Percentiles rank a stretch among this genome's conserved stretches.
Conservation (phyloP, 2,888 invertebrate species). For the Xanthostigma xanthostigma region DNA sequence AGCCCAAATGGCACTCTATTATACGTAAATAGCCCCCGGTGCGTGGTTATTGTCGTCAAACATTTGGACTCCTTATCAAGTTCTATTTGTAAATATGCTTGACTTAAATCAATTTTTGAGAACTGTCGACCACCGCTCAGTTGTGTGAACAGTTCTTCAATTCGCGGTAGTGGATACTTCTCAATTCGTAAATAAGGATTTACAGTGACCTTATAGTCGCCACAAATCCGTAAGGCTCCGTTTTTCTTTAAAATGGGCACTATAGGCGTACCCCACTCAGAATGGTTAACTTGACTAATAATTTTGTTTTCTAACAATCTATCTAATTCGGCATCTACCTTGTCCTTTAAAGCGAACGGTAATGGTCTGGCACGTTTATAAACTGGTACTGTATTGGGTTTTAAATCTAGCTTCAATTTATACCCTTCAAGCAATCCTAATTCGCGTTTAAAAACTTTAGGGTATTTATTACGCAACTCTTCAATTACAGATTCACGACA, state of each 20-base stretch:
- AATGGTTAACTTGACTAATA: background rate
- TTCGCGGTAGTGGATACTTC: too few relatives aligned
- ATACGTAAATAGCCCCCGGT: constrained; percentile 1
- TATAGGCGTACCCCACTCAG: constrained; percentile 1
- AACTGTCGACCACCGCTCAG: constrained; percentile 4
- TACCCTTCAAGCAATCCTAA: too few relatives aligned
- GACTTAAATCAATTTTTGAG: constrained; percentile 6
- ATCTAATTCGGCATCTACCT: too few relatives aligned
- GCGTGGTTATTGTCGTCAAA: constrained; percentile 2
- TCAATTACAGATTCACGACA: too few relatives aligned
- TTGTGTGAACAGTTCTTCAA: constrained; percentile 6
- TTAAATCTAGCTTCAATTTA: too few relatives aligned
- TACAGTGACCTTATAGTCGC: constrained; percentile 12
- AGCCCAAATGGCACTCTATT: background rate
- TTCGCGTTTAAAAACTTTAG: too few relatives aligned
- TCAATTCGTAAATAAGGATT: constrained; percentile 9
- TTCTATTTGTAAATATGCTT: constrained; percentile 5
- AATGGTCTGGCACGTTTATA: too few relatives aligned
- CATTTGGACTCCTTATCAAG: constrained; percentile 1
- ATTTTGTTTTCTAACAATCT: too few relatives aligned
- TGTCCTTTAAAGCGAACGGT: too few relatives aligned
- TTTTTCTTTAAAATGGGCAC: constrained; percentile 6
- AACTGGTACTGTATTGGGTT: too few relatives aligned
- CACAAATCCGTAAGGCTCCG: constrained; percentile 8
- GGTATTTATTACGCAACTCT: too few relatives aligned